Conservation (phyloP, 2,797 vertebrate genomes). For the Microhierax caerulescens region DNA sequence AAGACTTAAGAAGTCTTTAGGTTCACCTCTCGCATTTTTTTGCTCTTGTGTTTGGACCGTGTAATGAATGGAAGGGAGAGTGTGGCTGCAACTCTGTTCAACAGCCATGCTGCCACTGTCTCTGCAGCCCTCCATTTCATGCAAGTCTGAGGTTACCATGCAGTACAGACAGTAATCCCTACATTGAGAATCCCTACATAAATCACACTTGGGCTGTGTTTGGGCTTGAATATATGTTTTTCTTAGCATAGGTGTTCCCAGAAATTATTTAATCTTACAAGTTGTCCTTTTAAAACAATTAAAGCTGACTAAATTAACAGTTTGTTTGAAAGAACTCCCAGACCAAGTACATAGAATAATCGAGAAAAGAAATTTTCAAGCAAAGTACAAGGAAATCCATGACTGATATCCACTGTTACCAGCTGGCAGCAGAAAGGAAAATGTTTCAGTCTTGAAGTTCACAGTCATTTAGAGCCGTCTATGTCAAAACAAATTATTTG, state of each 20-base stretch:
- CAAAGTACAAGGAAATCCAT: neutral
- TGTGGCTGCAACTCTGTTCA: neutral
- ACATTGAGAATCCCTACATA: neutral
- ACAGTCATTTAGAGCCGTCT: neutral
- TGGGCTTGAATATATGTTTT: neutral
- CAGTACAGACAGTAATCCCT: neutral
- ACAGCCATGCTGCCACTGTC: neutral
- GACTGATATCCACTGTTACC: neutral
- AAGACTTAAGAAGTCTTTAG: neutral
- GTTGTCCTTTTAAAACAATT: neutral
- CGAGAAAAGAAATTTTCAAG: neutral
- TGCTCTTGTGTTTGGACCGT: neutral
- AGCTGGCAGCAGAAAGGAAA: neutral
- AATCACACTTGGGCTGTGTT: neutral
- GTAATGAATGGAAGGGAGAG: neutral
- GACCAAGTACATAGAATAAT: neutral
- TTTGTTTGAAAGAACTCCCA: neutral
- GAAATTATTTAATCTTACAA: neutral
- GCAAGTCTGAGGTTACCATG: neutral
- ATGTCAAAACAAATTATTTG: neutral
- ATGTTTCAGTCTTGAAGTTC: neutral
- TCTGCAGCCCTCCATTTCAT: neutral
- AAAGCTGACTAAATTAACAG: neutral
- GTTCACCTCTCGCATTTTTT: neutral
- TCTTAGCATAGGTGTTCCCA: neutral